These are phyloP conservation scores for Pyrochroa serraticornis DNA, from an alignment of 2,888 invertebrate species.

Conservation along the genomic window DNA sequence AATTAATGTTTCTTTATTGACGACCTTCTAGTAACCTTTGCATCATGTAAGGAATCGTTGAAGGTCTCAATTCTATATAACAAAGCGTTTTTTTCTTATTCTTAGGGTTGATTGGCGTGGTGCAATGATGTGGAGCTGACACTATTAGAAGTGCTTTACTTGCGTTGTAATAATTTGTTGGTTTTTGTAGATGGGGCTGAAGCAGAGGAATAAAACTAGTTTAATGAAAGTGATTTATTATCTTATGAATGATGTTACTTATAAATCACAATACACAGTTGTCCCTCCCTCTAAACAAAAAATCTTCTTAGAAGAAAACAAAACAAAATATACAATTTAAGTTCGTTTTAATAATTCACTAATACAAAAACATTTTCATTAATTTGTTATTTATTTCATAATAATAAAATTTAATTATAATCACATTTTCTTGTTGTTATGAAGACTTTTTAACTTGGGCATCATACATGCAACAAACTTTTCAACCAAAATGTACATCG, in stretches of 20 bases:
- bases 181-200: neutral
- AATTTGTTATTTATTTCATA: conserved; percentile 56
- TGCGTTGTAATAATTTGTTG: no score
- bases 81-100: no score
- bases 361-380: conserved; percentile 57
- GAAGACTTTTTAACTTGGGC: conserved; percentile 56
- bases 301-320: conserved; percentile 46
- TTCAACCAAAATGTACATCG: neutral
- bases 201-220: conserved; percentile 14
- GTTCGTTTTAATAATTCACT: conserved; percentile 55
- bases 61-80: no score
- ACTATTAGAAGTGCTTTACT: no score
- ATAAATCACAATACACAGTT: conserved; percentile 54
- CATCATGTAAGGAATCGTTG: no score
- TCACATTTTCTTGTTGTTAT: conserved; percentile 59
- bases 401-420: conserved; percentile 58
- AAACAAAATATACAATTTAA: conserved; percentile 52
- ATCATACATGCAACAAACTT: conserved; percentile 53
- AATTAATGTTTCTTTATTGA: no score
- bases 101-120: no score
- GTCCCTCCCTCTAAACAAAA: conserved; percentile 49
- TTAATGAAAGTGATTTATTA: conserved; percentile 54
- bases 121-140: no score
- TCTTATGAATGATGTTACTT: conserved; percentile 50
- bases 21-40: no score